Evolutionary conservation across 2,797 vertebrate genomes (phyloP).

Genomic region (Semotilus atromaculatus): DNA sequence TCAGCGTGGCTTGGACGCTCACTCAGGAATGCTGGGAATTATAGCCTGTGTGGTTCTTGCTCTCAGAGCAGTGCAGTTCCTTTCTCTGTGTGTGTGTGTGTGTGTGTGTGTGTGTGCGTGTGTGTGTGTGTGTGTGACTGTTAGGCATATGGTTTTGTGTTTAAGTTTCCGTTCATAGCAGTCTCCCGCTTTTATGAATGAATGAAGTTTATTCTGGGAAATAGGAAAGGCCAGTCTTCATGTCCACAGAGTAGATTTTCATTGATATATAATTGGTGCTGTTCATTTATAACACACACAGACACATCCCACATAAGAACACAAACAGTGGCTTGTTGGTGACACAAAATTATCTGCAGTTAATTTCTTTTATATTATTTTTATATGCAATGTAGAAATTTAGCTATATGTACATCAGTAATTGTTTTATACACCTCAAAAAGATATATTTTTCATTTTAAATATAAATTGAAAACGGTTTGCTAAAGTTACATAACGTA

Average conservation of each 20-base stretch:
- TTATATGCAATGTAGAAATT: not conserved
- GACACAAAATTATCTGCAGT: conserved; percentile 5
- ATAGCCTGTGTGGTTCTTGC: conserved; percentile 72
- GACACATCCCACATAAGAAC: conserved; percentile 29
- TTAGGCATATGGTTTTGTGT: conserved; percentile 68
- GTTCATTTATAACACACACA: conserved; percentile 28
- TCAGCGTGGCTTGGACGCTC: conserved; percentile 81
- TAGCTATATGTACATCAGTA: not conserved
- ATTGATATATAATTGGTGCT: conserved; percentile 49
- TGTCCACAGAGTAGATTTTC: conserved; percentile 50
- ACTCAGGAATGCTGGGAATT: conserved; percentile 78
- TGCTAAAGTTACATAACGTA: not conserved
- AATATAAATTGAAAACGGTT: not conserved
- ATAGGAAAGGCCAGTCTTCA: conserved; percentile 48
- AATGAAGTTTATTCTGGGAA: conserved; percentile 72
- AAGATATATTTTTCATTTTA: not conserved
- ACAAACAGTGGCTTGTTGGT: not conserved
- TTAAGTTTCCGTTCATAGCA: conserved; percentile 73
- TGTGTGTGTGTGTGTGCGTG: conserved; percentile 39
- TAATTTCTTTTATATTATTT: not conserved
- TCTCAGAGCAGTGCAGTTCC: conserved; percentile 54
- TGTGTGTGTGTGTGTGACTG: conserved; percentile 32
- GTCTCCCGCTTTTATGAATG: conserved; percentile 74
- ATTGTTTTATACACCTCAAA: not conserved
- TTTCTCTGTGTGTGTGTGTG: conserved; percentile 36